Evolutionary conservation across 2,888 invertebrate species (phyloP).

Genomic region (Uloborus plumipes): DNA sequence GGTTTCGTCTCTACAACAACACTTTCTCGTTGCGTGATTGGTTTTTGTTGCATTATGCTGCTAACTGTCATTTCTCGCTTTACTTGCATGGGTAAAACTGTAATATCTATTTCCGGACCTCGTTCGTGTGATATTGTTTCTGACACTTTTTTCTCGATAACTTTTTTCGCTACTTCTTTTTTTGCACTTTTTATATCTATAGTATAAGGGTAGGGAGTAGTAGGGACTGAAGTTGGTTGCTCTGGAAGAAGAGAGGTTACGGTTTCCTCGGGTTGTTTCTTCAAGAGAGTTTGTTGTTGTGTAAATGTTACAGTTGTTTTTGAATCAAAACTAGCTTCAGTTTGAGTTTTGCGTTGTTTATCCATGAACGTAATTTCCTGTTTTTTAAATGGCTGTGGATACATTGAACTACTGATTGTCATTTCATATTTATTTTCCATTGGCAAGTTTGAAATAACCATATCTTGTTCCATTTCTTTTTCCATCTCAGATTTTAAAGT

Average conservation of each 20-base stretch:
- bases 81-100: constrained; percentile 17
- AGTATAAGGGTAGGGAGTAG: no score
- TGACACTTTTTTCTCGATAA: constrained; percentile 58
- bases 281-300: constrained; percentile 6
- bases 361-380: constrained; percentile 24
- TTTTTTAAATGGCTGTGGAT: constrained; percentile 8
- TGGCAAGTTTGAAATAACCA: constrained; percentile 30
- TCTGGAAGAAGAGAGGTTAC: not conserved
- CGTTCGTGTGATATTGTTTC: constrained; percentile 33
- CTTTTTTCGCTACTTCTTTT: constrained; percentile 38
- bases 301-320: no score
- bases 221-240: constrained; percentile 71
- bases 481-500: constrained; percentile 37
- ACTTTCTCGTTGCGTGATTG: constrained; percentile 24
- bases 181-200: constrained; percentile 67
- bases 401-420: constrained; percentile 24
- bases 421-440: constrained; percentile 34
- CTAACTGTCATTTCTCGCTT: constrained; percentile 38
- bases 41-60: constrained; percentile 17
- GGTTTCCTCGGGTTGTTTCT: not conserved
- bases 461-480: constrained; percentile 34
- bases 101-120: constrained; percentile 44
- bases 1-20: constrained; percentile 11
- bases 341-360: constrained; percentile 8
- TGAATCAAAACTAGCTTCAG: constrained; percentile 8